These are phyloP conservation scores for Acridotheres tristis DNA, from an alignment of 2,797 vertebrate genomes.

Conservation along the genomic window DNA sequence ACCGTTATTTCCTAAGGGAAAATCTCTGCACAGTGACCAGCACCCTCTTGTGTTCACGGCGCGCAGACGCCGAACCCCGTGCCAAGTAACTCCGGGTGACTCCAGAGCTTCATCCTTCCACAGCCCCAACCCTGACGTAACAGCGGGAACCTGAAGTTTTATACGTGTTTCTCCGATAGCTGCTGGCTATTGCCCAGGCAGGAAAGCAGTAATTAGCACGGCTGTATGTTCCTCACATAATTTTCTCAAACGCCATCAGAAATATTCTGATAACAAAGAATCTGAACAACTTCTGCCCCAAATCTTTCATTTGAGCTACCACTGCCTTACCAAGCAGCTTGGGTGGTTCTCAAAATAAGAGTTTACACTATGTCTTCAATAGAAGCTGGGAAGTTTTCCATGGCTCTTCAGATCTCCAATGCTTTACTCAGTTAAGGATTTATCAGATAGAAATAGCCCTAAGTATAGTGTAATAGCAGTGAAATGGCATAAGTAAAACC, in stretches of 20 bases:
- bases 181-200: neutral
- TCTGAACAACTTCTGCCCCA: neutral
- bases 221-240: neutral
- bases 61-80: fast-evolving
- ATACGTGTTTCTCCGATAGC: neutral
- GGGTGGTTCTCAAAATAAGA: neutral
- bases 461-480: neutral
- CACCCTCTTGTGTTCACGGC: neutral
- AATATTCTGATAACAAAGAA: neutral
- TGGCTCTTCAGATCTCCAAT: neutral
- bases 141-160: neutral
- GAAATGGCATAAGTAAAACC: neutral
- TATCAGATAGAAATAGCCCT: neutral
- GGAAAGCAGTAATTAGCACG: neutral
- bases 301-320: neutral
- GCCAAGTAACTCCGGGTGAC: fast-evolving
- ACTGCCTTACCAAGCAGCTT: neutral
- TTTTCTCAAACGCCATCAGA: neutral
- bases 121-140: neutral
- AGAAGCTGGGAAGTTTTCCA: neutral
- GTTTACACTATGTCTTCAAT: neutral
- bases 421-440: neutral
- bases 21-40: neutral
- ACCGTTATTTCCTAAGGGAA: neutral
- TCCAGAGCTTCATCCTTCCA: neutral